A percentile compares a stretch with the other conserved stretches of the same genome.
These are phyloP conservation scores for Lonchura striata DNA, from an alignment of 2,113 vertebrate genomes.

Conservation along the genomic window DNA sequence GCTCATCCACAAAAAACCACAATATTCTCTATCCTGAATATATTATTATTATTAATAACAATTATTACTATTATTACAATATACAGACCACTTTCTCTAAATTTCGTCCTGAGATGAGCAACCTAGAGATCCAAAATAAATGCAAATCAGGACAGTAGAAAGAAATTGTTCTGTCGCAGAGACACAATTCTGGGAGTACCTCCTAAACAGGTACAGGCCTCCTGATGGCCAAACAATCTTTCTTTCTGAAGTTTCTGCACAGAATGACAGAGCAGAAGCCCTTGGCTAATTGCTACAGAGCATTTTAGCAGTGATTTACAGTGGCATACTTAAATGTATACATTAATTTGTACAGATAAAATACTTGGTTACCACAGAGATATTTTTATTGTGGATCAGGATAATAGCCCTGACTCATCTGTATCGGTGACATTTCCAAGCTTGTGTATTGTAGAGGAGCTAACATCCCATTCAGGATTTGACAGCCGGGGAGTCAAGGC, in stretches of 20 bases:
- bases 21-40: background rate
- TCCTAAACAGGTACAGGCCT: background rate
- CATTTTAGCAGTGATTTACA: background rate
- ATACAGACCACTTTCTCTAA: background rate
- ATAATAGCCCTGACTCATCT: background rate
- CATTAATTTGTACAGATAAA: background rate
- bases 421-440: background rate
- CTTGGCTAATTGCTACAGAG: background rate
- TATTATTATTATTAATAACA: background rate
- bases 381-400: background rate
- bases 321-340: background rate
- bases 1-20: background rate
- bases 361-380: background rate
- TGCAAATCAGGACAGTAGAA: background rate
- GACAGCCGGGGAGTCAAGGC: background rate
- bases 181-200: background rate
- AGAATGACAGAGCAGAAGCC: background rate
- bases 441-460: constrained; percentile 15
- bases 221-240: background rate
- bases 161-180: background rate
- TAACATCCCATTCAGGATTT: background rate
- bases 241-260: background rate
- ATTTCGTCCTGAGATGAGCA: background rate
- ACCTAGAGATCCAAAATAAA: background rate
- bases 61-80: background rate